These are phyloP conservation scores for Illadopsis cleaveri DNA, from an alignment of 2,113 vertebrate species.

Conservation along the genomic window DNA sequence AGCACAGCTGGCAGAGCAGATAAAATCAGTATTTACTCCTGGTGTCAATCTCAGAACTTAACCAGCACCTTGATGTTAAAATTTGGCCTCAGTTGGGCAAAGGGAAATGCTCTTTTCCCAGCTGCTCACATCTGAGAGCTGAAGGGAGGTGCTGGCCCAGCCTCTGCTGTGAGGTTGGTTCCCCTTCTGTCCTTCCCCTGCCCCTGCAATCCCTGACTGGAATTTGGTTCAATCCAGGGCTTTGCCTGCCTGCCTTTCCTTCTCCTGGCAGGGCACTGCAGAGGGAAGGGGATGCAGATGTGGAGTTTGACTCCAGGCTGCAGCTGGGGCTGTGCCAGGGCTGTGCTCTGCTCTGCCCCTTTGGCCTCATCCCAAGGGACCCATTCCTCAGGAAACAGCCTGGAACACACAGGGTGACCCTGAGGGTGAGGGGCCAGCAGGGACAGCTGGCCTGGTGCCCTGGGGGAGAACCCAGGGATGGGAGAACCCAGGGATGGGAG, in stretches of 20 bases:
- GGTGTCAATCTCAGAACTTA: not conserved
- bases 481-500: not conserved
- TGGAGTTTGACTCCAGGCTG: fast-evolving
- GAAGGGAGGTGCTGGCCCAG: not conserved
- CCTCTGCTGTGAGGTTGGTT: not conserved
- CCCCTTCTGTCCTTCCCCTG: not conserved
- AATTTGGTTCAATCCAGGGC: fast-evolving
- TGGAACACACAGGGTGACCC: not conserved
- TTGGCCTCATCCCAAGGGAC: not conserved
- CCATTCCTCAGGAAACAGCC: not conserved
- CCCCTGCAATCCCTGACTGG: no score
- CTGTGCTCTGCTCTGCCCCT: not conserved
- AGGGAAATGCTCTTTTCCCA: not conserved
- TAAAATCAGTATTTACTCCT: not conserved
- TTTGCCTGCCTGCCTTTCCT: not conserved
- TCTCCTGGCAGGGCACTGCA: fast-evolving
- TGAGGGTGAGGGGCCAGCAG: not conserved
- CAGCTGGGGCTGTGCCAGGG: not conserved
- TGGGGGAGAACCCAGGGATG: not conserved
- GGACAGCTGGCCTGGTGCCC: not conserved
- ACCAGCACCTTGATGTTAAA: not conserved
- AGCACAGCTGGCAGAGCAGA: not conserved
- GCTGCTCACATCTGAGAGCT: not conserved
- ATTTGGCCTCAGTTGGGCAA: fast-evolving
- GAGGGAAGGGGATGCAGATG: not conserved